Conservation (phyloP, 2,113 vertebrate species). For the Ophthalmolycus amberensis region DNA sequence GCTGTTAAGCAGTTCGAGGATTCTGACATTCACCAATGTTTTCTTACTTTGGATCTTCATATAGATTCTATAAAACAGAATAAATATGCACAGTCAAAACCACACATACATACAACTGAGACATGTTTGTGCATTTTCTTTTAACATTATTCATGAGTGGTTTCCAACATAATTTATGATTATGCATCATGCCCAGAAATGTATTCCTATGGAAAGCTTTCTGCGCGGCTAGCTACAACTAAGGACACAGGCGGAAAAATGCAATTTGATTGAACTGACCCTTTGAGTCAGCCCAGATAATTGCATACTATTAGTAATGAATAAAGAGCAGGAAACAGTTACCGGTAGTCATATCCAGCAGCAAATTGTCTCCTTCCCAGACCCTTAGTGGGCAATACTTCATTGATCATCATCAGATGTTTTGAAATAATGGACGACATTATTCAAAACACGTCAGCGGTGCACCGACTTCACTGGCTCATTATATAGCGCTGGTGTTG, state of each 20-base stretch:
- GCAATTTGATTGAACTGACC: not conserved
- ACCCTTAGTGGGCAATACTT: slow-evolving; percentile 20
- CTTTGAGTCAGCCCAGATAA: slow-evolving; percentile 11
- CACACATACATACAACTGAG: too few relatives aligned
- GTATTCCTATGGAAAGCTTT: not conserved
- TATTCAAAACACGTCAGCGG: slow-evolving; percentile 33
- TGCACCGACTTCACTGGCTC: slow-evolving; percentile 3
- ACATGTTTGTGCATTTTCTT: too few relatives aligned
- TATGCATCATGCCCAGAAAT: not conserved
- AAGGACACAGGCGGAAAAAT: not conserved
- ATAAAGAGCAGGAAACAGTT: slow-evolving; percentile 19
- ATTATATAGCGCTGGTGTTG: slow-evolving; percentile 28
- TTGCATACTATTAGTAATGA: slow-evolving; percentile 19
- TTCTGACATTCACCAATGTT: not conserved
- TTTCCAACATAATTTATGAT: not conserved
- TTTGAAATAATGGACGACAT: slow-evolving; percentile 16
- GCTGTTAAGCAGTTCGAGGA: not conserved
- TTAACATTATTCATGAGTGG: too few relatives aligned
- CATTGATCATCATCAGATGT: slow-evolving; percentile 40
- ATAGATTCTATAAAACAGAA: too few relatives aligned
- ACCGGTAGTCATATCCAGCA: slow-evolving; percentile 26
- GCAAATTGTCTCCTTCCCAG: slow-evolving; percentile 18
- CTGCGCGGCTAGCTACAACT: not conserved
- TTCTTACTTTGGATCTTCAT: too few relatives aligned
- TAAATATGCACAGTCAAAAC: too few relatives aligned